Base-by-base conservation (phyloP, 2,888 invertebrate species). In the Stramonita haemastoma region DNA sequence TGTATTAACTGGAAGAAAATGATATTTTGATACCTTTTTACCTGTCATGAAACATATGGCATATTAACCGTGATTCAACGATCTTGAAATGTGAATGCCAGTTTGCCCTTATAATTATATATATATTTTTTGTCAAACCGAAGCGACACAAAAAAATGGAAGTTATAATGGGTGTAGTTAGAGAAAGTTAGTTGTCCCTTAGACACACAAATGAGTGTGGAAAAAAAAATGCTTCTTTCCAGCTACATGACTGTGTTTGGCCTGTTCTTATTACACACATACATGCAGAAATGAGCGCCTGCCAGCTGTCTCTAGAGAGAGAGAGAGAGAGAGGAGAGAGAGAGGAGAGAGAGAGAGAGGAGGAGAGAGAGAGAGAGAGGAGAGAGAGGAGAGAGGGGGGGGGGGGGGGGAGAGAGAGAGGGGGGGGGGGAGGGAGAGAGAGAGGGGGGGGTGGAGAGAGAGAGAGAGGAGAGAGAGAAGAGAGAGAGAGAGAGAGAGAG, bases 11-110 rank as follows among this genome's bases (percentile, higher is more conserved):
- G 60, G 60, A 57, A 32, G 66, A 29, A 86, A 86, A 86, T 32
- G 57, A 60, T 87, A 87, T 87, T 87, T 87, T 87, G 87, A 87
- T 87, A 87, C 87, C 73, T 87, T 87, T 87, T 87, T 87, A 87
- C 87, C 29, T 87, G 86, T 86, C 60, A 60, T 66, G n/a, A 46
- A 36, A 79, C 84, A 70, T 86, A 56, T 56, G 36, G 32, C n/a
- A 56, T 22, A 87, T 73, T 26, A 86, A 13, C 57, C 66, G 19
- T 87, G 87, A 87, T 87, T 87, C 87, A 87, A 87, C 87, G 87
- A 87, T 73, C 73, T 70, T 36, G 46, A 86, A 8, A 60, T 87
- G 73, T 73, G 73, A 73, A 34, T 73, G 87, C 34, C 46, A 22
- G 15, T 87, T 87, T 87, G 73, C 87, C 86, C 87, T 87, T 66